A percentile compares a stretch with the other conserved stretches of the same genome.
phyloP scores from a whole-genome alignment of 1,140 invertebrate genomes.

The Atta texana region DNA sequence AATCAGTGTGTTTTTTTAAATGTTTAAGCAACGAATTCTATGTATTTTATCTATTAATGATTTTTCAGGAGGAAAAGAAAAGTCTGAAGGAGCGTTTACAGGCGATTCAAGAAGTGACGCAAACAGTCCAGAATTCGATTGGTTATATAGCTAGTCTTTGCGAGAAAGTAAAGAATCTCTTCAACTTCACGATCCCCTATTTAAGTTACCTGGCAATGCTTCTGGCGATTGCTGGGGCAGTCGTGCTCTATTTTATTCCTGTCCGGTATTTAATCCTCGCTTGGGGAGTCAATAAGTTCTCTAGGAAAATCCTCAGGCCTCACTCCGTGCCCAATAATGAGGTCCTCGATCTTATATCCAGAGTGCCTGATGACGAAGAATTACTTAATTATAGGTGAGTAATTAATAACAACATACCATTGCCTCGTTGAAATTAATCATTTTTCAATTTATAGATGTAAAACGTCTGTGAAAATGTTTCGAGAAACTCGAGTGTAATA shows the following conservation, averaged over 20 bases:
- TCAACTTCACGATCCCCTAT: conserved; percentile 99
- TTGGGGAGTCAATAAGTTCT: conserved; percentile 99
- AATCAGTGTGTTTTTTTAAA: background rate
- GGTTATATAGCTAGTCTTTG: conserved; percentile 96
- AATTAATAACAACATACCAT: background rate
- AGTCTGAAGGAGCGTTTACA: conserved; percentile 97
- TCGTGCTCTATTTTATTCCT: conserved; percentile 96
- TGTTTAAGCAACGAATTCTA: background rate
- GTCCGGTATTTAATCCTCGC: conserved; percentile 95
- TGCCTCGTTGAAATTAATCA: conserved; percentile 1
- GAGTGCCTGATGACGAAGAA: conserved; percentile 98
- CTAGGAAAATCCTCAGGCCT: conserved; percentile 96
- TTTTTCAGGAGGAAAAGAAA: conserved; percentile 96
- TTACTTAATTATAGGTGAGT: conserved; percentile 89
- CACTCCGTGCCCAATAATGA: conserved; percentile 99
- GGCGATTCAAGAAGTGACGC: conserved; percentile 97
- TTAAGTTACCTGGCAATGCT: conserved; percentile 96
- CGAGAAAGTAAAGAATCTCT: conserved; percentile 97
- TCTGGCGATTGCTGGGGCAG: conserved; percentile 89
- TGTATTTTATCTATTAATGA: background rate
- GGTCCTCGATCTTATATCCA: conserved; percentile 96
- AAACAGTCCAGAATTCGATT: conserved; percentile 97
- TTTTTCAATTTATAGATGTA: conserved; percentile 57
- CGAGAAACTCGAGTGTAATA: conserved; percentile 54
- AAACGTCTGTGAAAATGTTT: conserved; percentile 1